phyloP scores from a whole-genome alignment of 2,113 vertebrate species.

The Crotalus viridis region DNA sequence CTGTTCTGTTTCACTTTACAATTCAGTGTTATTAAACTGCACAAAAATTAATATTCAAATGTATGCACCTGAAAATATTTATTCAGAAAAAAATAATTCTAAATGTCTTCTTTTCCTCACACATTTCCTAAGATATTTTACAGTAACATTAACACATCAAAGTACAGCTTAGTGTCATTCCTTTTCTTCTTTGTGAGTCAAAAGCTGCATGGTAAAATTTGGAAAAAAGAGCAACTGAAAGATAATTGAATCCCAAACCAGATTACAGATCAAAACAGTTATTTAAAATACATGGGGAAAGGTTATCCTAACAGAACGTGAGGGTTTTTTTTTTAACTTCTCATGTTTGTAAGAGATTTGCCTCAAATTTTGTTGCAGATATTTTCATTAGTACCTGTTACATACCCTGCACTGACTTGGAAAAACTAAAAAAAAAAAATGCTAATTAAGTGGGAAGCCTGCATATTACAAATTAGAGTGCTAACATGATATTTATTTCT shows the following conservation, averaged over 20 bases:
- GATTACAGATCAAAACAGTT: background rate
- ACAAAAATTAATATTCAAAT: background rate
- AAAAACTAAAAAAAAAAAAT: background rate
- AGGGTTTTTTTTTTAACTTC: conserved; percentile 17
- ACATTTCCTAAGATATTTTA: background rate
- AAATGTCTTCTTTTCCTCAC: background rate
- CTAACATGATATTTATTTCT: background rate
- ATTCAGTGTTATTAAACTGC: background rate
- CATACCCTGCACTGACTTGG: background rate
- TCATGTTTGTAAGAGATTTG: background rate
- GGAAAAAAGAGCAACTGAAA: background rate
- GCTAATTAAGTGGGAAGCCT: background rate
- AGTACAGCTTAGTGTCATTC: background rate
- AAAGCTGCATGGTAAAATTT: background rate
- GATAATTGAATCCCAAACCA: background rate
- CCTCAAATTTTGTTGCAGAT: background rate
- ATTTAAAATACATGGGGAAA: background rate
- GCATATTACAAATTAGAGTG: background rate
- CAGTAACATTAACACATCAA: background rate
- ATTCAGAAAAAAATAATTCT: background rate
- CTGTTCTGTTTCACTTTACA: background rate
- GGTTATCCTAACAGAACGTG: background rate
- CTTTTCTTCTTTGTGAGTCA: background rate
- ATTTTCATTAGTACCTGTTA: background rate
- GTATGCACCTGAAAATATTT: background rate